Conservation (phyloP, 2,797 vertebrate genomes). For the Cuniculus paca region DNA sequence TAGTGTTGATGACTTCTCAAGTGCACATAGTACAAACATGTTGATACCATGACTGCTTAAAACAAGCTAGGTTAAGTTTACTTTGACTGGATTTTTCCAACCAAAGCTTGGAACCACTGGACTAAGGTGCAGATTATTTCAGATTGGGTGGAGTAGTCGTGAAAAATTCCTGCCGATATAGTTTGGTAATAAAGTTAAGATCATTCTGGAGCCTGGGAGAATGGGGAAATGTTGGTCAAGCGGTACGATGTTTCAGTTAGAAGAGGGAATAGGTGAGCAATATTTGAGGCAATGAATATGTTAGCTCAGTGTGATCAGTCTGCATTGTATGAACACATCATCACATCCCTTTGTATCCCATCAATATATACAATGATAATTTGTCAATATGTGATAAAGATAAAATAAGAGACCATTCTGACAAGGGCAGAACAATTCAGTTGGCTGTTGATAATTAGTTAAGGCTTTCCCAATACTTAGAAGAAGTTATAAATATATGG, state of each 20-base stretch:
- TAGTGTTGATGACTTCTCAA: neutral
- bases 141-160: neutral
- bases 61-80: neutral
- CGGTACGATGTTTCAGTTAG: neutral
- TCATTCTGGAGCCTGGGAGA: neutral
- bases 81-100: conserved; percentile 34
- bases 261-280: neutral
- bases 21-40: neutral
- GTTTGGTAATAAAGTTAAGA: neutral
- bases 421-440: neutral
- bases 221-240: neutral
- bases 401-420: neutral
- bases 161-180: neutral
- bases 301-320: neutral
- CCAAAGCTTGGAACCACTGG: neutral
- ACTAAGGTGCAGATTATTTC: neutral
- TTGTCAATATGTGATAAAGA: neutral
- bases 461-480: neutral
- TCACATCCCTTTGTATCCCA: neutral
- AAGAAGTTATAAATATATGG: neutral
- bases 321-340: too few species aligned
- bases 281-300: neutral
- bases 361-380: neutral
- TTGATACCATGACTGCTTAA: conserved; percentile 4
- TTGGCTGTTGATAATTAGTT: neutral